Evolutionary conservation across 2,888 invertebrate genomes (phyloP).

Genomic region (Choristoneura rosaceana): DNA sequence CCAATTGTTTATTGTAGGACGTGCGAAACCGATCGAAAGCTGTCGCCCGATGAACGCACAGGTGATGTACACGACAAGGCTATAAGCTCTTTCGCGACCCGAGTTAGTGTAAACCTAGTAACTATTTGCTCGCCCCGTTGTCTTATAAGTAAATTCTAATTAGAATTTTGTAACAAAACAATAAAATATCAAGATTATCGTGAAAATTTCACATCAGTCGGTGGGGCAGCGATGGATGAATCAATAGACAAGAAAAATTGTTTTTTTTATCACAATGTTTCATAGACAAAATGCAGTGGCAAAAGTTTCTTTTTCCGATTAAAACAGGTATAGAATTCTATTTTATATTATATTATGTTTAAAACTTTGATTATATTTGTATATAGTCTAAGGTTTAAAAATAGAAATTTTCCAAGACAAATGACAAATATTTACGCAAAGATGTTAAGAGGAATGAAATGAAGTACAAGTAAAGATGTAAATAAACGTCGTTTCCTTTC

Average conservation of each 20-base stretch:
- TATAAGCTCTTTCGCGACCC: constrained; percentile 26
- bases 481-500: no score
- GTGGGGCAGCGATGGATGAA: constrained; percentile 76
- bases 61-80: constrained; percentile 57
- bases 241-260: constrained; percentile 77
- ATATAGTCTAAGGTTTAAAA: no score
- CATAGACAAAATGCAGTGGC: constrained; percentile 51
- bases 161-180: constrained; percentile 60
- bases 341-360: no score
- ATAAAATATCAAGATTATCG: constrained; percentile 61
- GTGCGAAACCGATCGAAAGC: constrained; percentile 72
- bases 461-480: no score
- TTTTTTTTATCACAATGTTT: constrained; percentile 50
- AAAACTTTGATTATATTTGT: no score
- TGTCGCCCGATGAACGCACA: constrained; percentile 61
- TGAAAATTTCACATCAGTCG: constrained; percentile 71
- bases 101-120: constrained; percentile 27
- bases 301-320: background rate
- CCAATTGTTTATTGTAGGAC: constrained; percentile 69
- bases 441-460: no score
- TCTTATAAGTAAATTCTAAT: constrained; percentile 46
- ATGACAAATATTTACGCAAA: no score
- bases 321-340: no score
- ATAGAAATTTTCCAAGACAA: no score
- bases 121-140: constrained; percentile 37